Evolutionary conservation across 2,797 vertebrate genomes (phyloP).

Genomic region (Trachurus trachurus): DNA sequence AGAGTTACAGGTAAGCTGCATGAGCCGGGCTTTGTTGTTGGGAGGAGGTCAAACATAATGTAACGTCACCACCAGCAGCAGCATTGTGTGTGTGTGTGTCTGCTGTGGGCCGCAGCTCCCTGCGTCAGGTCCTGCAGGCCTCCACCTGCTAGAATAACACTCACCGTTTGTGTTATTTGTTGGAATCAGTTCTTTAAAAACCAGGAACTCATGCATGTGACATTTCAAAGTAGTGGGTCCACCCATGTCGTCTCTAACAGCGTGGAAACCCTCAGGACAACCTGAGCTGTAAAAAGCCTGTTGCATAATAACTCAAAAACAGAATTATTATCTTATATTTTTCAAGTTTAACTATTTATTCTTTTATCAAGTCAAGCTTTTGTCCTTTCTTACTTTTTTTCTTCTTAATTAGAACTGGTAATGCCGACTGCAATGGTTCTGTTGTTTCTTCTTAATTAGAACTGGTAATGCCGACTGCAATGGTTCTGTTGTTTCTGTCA

Average conservation of each 20-base stretch:
- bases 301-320: neutral
- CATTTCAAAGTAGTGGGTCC: neutral
- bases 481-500: no score
- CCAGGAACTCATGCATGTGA: neutral
- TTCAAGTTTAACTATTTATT: no score
- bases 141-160: constrained; percentile 10
- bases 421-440: no score
- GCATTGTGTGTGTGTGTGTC: neutral
- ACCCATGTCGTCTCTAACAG: no score
- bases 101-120: neutral
- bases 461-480: no score
- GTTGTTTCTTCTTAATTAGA: no score
- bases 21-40: neutral
- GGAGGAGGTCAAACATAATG: neutral
- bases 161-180: neutral
- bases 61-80: neutral
- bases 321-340: no score
- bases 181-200: neutral
- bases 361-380: no score
- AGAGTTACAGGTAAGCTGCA: constrained; percentile 75
- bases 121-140: neutral
- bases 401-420: no score
- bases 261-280: no score
- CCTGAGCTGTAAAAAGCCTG: no score
- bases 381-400: no score